phyloP scores from a whole-genome alignment of 2,888 invertebrate genomes.

The Aphelenchoides bicaudatus region DNA sequence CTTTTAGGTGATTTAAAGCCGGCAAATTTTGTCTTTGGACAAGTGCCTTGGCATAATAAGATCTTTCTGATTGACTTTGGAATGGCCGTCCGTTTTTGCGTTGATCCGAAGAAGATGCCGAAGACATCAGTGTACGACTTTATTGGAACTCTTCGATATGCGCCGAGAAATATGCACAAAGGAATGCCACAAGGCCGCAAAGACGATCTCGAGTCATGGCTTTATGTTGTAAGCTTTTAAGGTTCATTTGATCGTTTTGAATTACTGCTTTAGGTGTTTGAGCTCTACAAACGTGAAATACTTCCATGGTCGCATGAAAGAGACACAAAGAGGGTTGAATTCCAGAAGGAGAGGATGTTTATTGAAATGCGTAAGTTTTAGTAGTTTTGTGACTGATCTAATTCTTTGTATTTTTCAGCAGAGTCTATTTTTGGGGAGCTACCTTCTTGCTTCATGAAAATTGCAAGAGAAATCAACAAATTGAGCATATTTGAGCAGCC shows the following conservation, averaged over 20 bases:
- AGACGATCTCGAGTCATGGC: constrained; percentile 18
- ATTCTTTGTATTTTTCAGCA: neutral
- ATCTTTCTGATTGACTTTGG: constrained; percentile 18
- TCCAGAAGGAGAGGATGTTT: neutral
- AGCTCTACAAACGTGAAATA: constrained; percentile 3
- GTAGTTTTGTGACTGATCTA: neutral
- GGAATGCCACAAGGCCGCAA: constrained; percentile 13
- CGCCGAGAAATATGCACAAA: constrained; percentile 4
- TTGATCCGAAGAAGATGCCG: constrained; percentile 9
- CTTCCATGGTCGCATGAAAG: constrained; percentile 1
- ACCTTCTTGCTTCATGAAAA: neutral
- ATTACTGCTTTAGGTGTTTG: neutral
- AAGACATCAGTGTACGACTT: constrained; percentile 10
- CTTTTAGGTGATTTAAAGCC: constrained; percentile 20
- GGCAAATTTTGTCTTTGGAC: constrained; percentile 13
- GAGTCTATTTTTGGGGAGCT: neutral
- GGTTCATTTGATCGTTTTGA: neutral
- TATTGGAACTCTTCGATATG: constrained; percentile 10
- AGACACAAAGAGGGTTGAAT: neutral
- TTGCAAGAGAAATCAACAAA: neutral
- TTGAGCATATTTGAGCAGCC: neutral
- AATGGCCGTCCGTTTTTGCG: constrained; percentile 12
- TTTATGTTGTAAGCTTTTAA: constrained; percentile 11
- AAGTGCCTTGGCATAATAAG: neutral
- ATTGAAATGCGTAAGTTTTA: neutral